These are phyloP conservation scores for Tryphoninae sp. DNA, from an alignment of 2,888 invertebrate species.

Conservation along the genomic window DNA sequence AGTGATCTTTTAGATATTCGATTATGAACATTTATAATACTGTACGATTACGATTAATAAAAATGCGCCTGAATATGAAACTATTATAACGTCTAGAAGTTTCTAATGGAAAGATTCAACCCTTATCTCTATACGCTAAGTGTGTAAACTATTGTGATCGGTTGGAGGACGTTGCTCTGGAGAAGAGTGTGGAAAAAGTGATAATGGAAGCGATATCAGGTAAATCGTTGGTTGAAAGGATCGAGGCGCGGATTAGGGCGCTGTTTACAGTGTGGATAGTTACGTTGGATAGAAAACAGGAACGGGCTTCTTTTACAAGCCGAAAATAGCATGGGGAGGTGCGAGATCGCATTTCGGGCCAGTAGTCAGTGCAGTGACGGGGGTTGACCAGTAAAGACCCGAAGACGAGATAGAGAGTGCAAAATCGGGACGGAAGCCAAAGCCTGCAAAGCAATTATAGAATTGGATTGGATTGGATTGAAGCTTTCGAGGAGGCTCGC, in stretches of 20 bases:
- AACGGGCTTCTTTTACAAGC: constrained; percentile 74
- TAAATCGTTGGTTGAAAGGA: background rate
- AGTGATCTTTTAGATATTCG: constrained; percentile 45
- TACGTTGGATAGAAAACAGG: constrained; percentile 74
- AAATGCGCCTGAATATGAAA: background rate
- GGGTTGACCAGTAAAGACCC: constrained; percentile 70
- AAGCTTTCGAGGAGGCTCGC: constrained; percentile 75
- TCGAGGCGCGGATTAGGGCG: constrained; percentile 57
- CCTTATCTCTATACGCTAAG: too few species aligned
- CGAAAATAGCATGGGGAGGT: constrained; percentile 78
- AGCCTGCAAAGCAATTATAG: constrained; percentile 79
- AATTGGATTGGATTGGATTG: constrained; percentile 74
- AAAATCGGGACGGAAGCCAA: constrained; percentile 80
- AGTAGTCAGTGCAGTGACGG: constrained; percentile 71
- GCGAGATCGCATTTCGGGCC: constrained; percentile 80
- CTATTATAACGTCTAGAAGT: background rate
- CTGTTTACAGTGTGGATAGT: constrained; percentile 71
- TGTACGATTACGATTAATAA: constrained; percentile 59
- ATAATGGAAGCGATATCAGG: constrained; percentile 1
- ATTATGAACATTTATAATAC: constrained; percentile 56
- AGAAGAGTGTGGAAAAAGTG: background rate
- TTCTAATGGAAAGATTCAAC: too few species aligned
- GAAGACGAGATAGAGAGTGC: constrained; percentile 58
- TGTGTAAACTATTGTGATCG: too few species aligned
- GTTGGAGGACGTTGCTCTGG: background rate